phyloP scores from a whole-genome alignment of 2,797 vertebrate species.

The Neomorphus geoffroyi region DNA sequence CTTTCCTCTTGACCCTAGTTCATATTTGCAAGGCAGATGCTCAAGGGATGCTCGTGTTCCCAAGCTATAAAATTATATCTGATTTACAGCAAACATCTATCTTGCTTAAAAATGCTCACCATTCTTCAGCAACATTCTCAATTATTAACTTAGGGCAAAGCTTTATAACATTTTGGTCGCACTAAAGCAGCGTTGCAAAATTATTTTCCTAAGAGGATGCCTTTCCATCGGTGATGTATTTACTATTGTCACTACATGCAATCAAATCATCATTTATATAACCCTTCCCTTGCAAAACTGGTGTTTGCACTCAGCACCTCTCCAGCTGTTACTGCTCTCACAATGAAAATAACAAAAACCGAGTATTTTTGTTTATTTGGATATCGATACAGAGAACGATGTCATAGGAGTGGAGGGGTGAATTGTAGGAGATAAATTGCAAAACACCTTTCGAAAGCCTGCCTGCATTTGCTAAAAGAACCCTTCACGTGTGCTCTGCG shows the following conservation, averaged over 20 bases:
- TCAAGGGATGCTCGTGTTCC: not conserved
- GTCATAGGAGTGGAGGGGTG: not conserved
- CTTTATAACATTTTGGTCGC: not conserved
- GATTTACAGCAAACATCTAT: not conserved
- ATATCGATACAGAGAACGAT: not conserved
- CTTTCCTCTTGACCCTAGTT: not conserved
- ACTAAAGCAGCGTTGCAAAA: not conserved
- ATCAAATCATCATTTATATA: not conserved
- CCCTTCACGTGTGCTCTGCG: not conserved
- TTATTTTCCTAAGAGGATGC: not conserved
- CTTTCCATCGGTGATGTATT: not conserved
- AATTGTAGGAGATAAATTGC: not conserved
- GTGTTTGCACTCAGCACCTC: not conserved
- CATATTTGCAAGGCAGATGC: not conserved
- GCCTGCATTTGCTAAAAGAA: not conserved
- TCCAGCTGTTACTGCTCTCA: not conserved
- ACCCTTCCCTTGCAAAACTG: not conserved
- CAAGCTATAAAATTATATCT: not conserved
- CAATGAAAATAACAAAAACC: not conserved
- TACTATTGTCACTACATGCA: not conserved
- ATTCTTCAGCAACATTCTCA: not conserved
- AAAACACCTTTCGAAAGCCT: not conserved
- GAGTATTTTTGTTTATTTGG: not conserved
- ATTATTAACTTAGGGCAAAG: not conserved
- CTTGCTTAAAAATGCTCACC: not conserved